phyloP scores from a whole-genome alignment of 2,797 vertebrate species.

The Labeo calbasu region DNA sequence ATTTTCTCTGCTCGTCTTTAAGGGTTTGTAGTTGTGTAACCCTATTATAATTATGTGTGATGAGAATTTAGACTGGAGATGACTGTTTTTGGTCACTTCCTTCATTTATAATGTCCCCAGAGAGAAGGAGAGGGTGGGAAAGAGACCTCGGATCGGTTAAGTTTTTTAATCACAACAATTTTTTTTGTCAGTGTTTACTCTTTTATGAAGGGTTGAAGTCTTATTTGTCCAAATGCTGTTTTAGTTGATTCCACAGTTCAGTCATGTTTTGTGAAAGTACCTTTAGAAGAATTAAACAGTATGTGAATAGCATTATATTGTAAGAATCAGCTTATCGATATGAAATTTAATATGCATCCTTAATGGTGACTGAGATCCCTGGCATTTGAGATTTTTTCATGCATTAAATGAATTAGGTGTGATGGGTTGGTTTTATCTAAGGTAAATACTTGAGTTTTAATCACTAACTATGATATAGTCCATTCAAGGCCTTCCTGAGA shows the following conservation, averaged over 20 bases:
- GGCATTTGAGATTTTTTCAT: not conserved
- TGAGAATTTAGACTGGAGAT: slow-evolving; percentile 6
- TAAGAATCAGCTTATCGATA: not conserved
- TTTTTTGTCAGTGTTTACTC: not conserved
- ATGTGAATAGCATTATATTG: not conserved
- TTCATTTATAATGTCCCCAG: not conserved
- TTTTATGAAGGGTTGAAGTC: not conserved
- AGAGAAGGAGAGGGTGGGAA: slow-evolving; percentile 1
- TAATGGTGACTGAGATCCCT: not conserved
- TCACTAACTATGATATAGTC: not conserved
- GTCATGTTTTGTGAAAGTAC: not conserved
- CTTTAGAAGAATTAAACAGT: not conserved
- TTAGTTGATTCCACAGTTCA: not conserved
- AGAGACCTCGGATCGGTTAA: not conserved
- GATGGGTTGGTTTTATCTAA: slow-evolving; percentile 5
- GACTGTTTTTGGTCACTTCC: slow-evolving; percentile 39
- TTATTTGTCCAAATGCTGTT: not conserved
- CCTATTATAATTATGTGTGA: slow-evolving; percentile 3
- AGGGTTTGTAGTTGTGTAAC: slow-evolving; percentile 19
- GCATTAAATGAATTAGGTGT: not conserved
- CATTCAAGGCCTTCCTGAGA: not conserved
- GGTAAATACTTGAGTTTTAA: not conserved
- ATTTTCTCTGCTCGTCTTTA: slow-evolving; percentile 30
- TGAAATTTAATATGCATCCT: not conserved
- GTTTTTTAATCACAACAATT: not conserved